Percentiles rank a stretch among this genome's conserved stretches.
phyloP scores from a whole-genome alignment of 1,140 invertebrate species.

The Orussus abietinus region DNA sequence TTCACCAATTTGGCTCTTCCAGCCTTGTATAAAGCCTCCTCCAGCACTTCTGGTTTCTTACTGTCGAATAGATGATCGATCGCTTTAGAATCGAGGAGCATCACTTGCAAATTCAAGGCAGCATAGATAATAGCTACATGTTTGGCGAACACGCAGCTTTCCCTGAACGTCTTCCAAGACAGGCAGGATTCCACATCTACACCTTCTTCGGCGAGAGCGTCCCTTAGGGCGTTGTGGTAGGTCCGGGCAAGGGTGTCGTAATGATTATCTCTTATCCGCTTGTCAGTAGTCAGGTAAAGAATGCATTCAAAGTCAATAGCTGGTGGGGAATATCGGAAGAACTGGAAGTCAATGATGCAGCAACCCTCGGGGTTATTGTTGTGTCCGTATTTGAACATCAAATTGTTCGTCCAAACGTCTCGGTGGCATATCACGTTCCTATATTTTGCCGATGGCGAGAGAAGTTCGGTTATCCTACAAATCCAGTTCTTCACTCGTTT shows the following conservation, averaged over 20 bases:
- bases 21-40: slow-evolving; percentile 12
- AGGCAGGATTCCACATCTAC: slow-evolving; percentile 15
- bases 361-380: slow-evolving; percentile 32
- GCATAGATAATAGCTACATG: slow-evolving; percentile 6
- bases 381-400: slow-evolving; percentile 55
- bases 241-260: slow-evolving; percentile 12
- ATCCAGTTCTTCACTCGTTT: slow-evolving; percentile 18
- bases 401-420: slow-evolving; percentile 61
- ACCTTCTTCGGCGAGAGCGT: slow-evolving; percentile 9
- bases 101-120: slow-evolving; percentile 17
- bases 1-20: slow-evolving; percentile 9
- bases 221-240: slow-evolving; percentile 17
- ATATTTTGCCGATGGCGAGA: slow-evolving; percentile 46
- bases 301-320: slow-evolving; percentile 50
- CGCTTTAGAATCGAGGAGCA: slow-evolving; percentile 13
- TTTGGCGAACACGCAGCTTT: slow-evolving; percentile 10
- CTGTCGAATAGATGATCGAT: slow-evolving; percentile 12
- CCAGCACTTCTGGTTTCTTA: slow-evolving; percentile 7
- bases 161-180: slow-evolving; percentile 13
- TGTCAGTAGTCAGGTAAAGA: slow-evolving; percentile 19
- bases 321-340: slow-evolving; percentile 52
- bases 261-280: slow-evolving; percentile 7
- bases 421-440: slow-evolving; percentile 58
- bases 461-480: slow-evolving; percentile 24
- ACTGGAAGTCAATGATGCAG: slow-evolving; percentile 60